A percentile compares a stretch with the other conserved stretches of the same genome.
phyloP scores from a whole-genome alignment of 2,797 vertebrate species.

The Etheostoma perlongum region DNA sequence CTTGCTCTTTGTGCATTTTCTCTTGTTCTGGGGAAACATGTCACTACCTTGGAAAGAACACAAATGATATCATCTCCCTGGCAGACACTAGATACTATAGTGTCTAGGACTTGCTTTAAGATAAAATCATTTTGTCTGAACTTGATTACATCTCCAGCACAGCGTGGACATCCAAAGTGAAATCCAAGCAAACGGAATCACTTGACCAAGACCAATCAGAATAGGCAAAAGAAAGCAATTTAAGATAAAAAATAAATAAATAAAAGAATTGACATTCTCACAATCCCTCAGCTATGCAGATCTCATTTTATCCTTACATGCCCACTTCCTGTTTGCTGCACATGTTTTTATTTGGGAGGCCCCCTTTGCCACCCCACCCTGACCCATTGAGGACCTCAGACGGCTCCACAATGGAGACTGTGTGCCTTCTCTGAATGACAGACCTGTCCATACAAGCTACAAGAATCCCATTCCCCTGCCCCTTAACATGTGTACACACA shows the following conservation, averaged over 20 bases:
- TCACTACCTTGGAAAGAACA: conserved; percentile 22
- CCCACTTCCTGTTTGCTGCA: conserved; percentile 77
- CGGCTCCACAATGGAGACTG: conserved; percentile 76
- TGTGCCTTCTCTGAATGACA: conserved; percentile 79
- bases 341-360: conserved; percentile 78
- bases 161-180: conserved; percentile 15
- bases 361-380: conserved; percentile 66
- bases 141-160: conserved; percentile 51
- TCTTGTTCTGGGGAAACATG: conserved; percentile 26
- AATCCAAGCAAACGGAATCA: conserved; percentile 8
- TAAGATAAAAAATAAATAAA: background rate
- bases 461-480: conserved; percentile 22
- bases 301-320: conserved; percentile 64
- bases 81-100: conserved; percentile 32
- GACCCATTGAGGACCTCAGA: conserved; percentile 68
- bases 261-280: conserved; percentile 18
- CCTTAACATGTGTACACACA: background rate
- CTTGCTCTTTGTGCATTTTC: background rate
- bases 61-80: conserved; percentile 44
- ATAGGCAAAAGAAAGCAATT: conserved; percentile 15
- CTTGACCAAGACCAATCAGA: conserved; percentile 33
- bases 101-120: conserved; percentile 29
- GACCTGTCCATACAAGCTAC: conserved; percentile 78
- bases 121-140: conserved; percentile 43
- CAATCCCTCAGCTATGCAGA: conserved; percentile 39